Evolutionary conservation across 2,113 vertebrate species (phyloP).

Genomic region (Dipodomys merriami): DNA sequence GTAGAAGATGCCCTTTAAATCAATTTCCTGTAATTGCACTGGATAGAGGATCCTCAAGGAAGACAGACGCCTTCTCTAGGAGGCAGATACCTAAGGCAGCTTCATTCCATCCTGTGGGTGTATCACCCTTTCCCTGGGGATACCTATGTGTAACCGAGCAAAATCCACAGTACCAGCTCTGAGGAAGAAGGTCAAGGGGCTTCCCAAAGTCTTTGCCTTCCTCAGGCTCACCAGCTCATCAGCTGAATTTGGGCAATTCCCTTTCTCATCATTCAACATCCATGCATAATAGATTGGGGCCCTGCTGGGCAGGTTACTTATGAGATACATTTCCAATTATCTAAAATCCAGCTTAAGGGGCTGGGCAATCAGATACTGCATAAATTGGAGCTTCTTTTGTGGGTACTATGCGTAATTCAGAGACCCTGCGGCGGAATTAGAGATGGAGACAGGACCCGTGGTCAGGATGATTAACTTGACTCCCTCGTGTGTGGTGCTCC

Average conservation of each 20-base stretch:
- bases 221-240: not conserved
- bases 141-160: not conserved
- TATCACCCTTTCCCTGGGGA: not conserved
- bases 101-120: not conserved
- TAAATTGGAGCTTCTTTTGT: constrained; percentile 58
- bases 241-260: not conserved
- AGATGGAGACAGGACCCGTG: not conserved
- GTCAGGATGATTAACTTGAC: not conserved
- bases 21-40: not conserved
- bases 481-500: accelerated
- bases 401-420: constrained; percentile 23
- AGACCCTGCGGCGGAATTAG: constrained; percentile 61
- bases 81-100: not conserved
- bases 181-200: not conserved
- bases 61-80: not conserved
- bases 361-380: constrained; percentile 75
- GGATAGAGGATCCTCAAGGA: not conserved
- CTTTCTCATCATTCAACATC: constrained; percentile 64
- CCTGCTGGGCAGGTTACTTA: constrained; percentile 55
- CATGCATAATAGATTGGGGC: constrained; percentile 62
- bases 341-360: constrained; percentile 74
- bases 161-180: not conserved
- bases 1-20: not conserved
- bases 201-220: not conserved
- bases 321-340: constrained; percentile 72